Conservation (phyloP, 2,888 invertebrate species). For the Phaedon cochleariae region DNA sequence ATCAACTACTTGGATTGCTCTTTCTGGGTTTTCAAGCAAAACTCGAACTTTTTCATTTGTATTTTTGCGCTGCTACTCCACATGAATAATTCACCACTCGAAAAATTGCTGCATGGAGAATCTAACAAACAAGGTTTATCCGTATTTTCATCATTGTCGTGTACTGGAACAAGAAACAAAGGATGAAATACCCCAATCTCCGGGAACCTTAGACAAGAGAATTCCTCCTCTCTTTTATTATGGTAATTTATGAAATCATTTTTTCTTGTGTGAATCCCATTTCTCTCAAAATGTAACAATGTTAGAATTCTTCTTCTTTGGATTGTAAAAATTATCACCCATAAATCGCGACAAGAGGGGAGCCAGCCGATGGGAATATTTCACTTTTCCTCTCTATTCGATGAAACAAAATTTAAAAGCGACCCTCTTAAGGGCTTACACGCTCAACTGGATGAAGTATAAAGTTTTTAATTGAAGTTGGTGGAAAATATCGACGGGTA, state of each 20-base stretch:
- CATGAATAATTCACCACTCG: too few species aligned
- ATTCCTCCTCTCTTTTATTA: background rate
- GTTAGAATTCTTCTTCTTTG: constrained; percentile 25
- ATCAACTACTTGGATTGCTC: too few species aligned
- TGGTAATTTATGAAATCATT: constrained; percentile 24
- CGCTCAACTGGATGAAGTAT: background rate
- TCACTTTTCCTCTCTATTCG: background rate
- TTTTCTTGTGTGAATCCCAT: constrained; percentile 14
- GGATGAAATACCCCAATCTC: background rate
- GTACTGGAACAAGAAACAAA: background rate
- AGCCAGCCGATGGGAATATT: background rate
- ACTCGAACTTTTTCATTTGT: too few species aligned
- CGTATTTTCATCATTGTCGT: too few species aligned
- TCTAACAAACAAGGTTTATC: too few species aligned
- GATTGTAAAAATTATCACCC: constrained; percentile 26
- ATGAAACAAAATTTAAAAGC: background rate
- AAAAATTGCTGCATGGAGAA: too few species aligned
- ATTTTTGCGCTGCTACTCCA: too few species aligned
- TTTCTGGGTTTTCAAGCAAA: too few species aligned
- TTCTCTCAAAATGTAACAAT: constrained; percentile 24
- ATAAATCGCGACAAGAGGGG: constrained; percentile 18
- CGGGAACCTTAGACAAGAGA: background rate
- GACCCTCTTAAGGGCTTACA: background rate
- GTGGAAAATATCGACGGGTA: background rate
- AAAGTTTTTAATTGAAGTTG: constrained; percentile 6